These are phyloP conservation scores for Melanchra persicariae DNA, from an alignment of 2,888 invertebrate genomes.

Conservation along the genomic window DNA sequence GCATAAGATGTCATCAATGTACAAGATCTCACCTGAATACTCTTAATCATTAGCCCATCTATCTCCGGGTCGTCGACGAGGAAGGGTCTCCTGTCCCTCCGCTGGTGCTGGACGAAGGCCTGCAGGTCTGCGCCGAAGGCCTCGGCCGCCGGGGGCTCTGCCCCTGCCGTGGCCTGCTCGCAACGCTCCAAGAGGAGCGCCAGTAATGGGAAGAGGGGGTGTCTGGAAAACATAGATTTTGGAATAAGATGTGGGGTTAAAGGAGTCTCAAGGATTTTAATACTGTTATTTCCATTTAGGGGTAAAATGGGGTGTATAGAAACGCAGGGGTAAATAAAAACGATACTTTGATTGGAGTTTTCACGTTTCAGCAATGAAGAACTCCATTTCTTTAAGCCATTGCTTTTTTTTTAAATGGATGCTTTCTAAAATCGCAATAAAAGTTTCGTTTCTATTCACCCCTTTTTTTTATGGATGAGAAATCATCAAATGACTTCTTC, in stretches of 20 bases:
- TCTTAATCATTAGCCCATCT: conserved; percentile 94
- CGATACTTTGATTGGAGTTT: too few relatives aligned
- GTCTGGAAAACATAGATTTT: conserved; percentile 89
- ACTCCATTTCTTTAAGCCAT: too few relatives aligned
- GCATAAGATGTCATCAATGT: too few relatives aligned
- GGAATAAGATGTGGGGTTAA: neutral
- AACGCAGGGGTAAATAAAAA: too few relatives aligned
- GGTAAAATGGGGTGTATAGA: too few relatives aligned
- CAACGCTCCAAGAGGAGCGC: conserved; percentile 98
- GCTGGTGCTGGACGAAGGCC: conserved; percentile 97
- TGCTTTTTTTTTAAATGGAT: too few relatives aligned
- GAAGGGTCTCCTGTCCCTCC: conserved; percentile 96
- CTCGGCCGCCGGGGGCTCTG: conserved; percentile 95
- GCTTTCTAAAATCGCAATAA: too few relatives aligned
- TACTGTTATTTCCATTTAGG: too few relatives aligned
- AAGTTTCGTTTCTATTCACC: too few relatives aligned
- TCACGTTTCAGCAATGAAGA: too few relatives aligned
- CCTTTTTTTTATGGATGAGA: too few relatives aligned
- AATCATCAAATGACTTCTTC: too few relatives aligned
- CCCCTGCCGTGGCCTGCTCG: conserved; percentile 98
- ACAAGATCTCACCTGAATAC: conserved; percentile 87
- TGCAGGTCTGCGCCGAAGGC: conserved; percentile 97
- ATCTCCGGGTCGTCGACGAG: conserved; percentile 98
- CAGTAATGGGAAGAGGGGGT: conserved; percentile 98
- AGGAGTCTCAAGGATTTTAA: neutral